phyloP scores from a whole-genome alignment of 2,888 invertebrate genomes.

The Trypoxylon attenuatum region DNA sequence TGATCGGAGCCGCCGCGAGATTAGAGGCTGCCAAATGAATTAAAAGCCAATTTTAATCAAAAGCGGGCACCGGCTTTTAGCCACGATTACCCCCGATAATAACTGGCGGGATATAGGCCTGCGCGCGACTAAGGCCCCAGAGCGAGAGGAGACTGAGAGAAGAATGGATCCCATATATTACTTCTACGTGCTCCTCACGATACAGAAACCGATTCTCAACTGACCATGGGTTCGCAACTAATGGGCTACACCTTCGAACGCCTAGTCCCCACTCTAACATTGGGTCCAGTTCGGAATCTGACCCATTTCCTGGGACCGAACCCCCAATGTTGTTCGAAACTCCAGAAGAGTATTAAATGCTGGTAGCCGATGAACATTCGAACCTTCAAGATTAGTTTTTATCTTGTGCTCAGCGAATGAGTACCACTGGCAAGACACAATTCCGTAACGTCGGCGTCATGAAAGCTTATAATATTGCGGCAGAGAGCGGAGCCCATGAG shows the following conservation, averaged over 20 bases:
- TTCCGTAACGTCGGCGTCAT: slow-evolving; percentile 63
- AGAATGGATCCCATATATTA: slow-evolving; percentile 68
- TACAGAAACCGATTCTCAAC: slow-evolving; percentile 58
- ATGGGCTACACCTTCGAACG: slow-evolving; percentile 11
- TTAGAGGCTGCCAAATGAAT: slow-evolving; percentile 75
- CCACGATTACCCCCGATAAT: slow-evolving; percentile 74
- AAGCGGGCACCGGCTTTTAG: slow-evolving; percentile 73
- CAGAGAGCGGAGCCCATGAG: slow-evolving; percentile 43
- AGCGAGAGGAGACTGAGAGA: slow-evolving; percentile 53
- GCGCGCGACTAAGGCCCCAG: slow-evolving; percentile 47
- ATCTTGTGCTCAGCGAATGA: no score
- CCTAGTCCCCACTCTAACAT: no score
- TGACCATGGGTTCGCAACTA: slow-evolving; percentile 56
- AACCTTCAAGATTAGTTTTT: no score
- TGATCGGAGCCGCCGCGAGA: slow-evolving; percentile 71
- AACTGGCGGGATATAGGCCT: slow-evolving; percentile 63
- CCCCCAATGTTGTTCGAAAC: no score
- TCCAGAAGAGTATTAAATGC: no score
- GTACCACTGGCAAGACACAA: slow-evolving; percentile 56
- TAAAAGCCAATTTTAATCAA: slow-evolving; percentile 75
- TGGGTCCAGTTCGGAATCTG: no score
- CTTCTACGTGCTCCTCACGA: slow-evolving; percentile 65
- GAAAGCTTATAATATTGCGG: slow-evolving; percentile 63
- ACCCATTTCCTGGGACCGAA: no score
- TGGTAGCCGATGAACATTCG: no score